phyloP scores from a whole-genome alignment of 2,888 invertebrate species.

The Sinotaia quadrata region DNA sequence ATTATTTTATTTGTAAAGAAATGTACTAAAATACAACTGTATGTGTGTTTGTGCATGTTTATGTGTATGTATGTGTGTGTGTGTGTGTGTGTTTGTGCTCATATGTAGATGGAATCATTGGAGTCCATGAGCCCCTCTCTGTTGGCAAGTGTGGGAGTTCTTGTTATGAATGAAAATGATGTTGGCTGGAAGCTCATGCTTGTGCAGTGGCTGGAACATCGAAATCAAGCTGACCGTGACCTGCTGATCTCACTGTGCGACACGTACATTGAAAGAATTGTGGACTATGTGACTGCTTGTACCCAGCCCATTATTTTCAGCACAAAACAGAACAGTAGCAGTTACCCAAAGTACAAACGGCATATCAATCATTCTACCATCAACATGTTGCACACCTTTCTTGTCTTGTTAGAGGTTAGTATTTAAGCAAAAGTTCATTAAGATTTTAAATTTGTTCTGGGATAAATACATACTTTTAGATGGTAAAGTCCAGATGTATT shows the following conservation, averaged over 20 bases:
- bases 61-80: too few relatives aligned
- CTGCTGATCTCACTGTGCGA: slow-evolving; percentile 58
- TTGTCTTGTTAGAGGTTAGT: slow-evolving; percentile 67
- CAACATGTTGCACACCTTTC: slow-evolving; percentile 68
- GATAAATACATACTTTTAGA: too few relatives aligned
- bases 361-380: slow-evolving; percentile 61
- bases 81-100: too few relatives aligned
- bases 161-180: slow-evolving; percentile 63
- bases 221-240: slow-evolving; percentile 62
- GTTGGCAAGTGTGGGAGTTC: slow-evolving; percentile 66
- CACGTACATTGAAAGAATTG: slow-evolving; percentile 61
- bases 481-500: too few relatives aligned
- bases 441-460: too few relatives aligned
- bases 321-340: slow-evolving; percentile 36
- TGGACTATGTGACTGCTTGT: slow-evolving; percentile 57
- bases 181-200: slow-evolving; percentile 70
- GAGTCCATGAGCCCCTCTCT: slow-evolving; percentile 64
- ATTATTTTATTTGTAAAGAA: too few relatives aligned
- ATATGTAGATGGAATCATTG: slow-evolving; percentile 64
- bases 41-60: too few relatives aligned
- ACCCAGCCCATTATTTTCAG: slow-evolving; percentile 58
- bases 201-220: slow-evolving; percentile 67
- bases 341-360: slow-evolving; percentile 50
- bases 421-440: too few relatives aligned
- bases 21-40: too few relatives aligned